phyloP scores from a whole-genome alignment of 2,113 vertebrate genomes.

The Coryphaenoides rupestris region DNA sequence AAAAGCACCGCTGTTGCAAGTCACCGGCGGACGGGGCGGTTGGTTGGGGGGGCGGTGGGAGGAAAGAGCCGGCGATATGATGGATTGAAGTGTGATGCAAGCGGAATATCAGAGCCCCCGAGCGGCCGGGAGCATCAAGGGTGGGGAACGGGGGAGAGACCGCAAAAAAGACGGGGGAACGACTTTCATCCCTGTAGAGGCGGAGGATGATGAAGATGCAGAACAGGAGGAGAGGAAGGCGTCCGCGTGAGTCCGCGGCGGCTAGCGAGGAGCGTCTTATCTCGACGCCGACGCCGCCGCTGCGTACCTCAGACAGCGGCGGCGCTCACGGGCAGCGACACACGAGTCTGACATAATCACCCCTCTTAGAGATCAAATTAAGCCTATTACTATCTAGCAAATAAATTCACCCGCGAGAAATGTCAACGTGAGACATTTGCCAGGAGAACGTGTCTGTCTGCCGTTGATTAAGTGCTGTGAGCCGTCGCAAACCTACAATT shows the following conservation, averaged over 20 bases:
- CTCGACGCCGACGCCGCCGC: too few relatives aligned
- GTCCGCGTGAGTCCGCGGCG: too few relatives aligned
- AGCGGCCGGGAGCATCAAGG: background rate
- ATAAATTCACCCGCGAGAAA: conserved; percentile 21
- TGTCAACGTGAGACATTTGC: conserved; percentile 10
- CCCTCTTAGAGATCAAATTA: conserved; percentile 37
- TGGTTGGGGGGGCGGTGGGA: too few relatives aligned
- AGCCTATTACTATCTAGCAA: conserved; percentile 40
- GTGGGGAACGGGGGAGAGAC: background rate
- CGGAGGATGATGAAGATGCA: too few relatives aligned
- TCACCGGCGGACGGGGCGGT: background rate
- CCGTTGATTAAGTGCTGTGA: conserved; percentile 38
- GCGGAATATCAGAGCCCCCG: background rate
- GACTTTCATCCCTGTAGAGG: background rate
- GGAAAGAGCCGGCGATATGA: background rate
- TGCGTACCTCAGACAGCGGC: conserved; percentile 16
- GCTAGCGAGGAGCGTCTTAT: too few relatives aligned
- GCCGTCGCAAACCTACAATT: conserved; percentile 27
- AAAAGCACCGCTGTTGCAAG: background rate
- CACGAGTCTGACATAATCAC: conserved; percentile 31
- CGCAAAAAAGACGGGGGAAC: background rate
- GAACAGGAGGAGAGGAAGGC: too few relatives aligned
- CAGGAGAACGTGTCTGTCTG: conserved; percentile 25
- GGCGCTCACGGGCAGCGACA: conserved; percentile 1
- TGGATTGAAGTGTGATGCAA: background rate